Percentiles rank a stretch among this genome's conserved stretches.
Evolutionary conservation across 2,797 vertebrate species (phyloP).

Genomic region (Carapus acus): DNA sequence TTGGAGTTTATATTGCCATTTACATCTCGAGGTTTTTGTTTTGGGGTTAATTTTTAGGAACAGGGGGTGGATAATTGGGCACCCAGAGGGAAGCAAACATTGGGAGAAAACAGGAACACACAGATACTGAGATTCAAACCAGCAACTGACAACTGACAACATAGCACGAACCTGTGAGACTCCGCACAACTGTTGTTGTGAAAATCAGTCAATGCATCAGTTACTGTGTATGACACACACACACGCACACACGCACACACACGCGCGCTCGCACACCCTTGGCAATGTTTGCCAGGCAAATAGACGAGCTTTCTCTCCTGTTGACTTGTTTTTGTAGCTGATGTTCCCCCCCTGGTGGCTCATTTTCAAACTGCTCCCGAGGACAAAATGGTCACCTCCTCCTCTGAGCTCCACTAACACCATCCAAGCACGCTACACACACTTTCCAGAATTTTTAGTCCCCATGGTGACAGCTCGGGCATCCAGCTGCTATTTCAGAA

Average conservation of each 20-base stretch:
- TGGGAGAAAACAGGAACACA: conserved; percentile 4
- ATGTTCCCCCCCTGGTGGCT: conserved; percentile 51
- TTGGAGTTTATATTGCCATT: no score
- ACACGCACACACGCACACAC: no score
- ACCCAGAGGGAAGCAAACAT: conserved; percentile 10
- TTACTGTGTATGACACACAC: conserved; percentile 2
- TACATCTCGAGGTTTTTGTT: no score
- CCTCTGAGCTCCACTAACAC: background rate
- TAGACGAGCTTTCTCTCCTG: conserved; percentile 8
- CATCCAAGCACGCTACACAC: background rate
- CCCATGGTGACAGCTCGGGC: background rate
- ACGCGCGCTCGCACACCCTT: no score
- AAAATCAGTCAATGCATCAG: conserved; percentile 6
- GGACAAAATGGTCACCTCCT: background rate
- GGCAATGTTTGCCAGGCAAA: conserved; percentile 15
- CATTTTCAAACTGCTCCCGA: conserved; percentile 19
- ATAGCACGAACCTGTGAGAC: conserved; percentile 3
- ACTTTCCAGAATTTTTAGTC: background rate
- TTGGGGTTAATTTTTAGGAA: no score
- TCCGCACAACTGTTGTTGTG: background rate
- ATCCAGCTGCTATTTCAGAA: background rate
- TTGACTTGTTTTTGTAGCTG: conserved; percentile 23
- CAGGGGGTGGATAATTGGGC: conserved; percentile 2
- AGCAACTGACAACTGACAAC: background rate
- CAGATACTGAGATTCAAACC: conserved; percentile 22